These are phyloP conservation scores for Phlogophora meticulosa DNA, from an alignment of 2,888 invertebrate species.

Conservation along the genomic window DNA sequence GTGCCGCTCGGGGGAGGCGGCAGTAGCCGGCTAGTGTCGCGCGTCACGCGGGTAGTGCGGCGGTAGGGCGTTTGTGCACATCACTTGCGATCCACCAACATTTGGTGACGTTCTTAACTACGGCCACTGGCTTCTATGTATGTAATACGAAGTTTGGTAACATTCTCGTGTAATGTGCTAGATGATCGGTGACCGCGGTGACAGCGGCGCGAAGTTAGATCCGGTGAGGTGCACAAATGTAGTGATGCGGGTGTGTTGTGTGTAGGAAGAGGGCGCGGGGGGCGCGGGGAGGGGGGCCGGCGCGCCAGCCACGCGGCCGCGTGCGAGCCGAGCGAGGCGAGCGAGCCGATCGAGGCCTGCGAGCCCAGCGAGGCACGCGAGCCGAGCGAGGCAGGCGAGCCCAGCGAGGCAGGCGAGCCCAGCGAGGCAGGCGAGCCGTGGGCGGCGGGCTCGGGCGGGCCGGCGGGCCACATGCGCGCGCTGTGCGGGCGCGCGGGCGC, in stretches of 20 bases:
- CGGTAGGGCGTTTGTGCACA: background rate
- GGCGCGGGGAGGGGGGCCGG: conserved; percentile 37
- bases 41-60: background rate
- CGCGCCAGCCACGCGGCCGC: conserved; percentile 75
- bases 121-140: background rate
- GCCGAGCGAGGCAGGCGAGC: conserved; percentile 74
- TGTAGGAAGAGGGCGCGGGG: conserved; percentile 44
- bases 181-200: background rate
- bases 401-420: conserved; percentile 75
- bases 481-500: conserved; percentile 85
- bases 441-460: conserved; percentile 67
- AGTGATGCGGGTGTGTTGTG: conserved; percentile 48
- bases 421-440: conserved; percentile 77
- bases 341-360: conserved; percentile 80
- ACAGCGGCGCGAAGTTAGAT: background rate
- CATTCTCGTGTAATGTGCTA: background rate
- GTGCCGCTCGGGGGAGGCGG: conserved; percentile 11
- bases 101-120: conserved; percentile 9
- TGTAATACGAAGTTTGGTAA: background rate
- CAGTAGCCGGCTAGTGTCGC: conserved; percentile 7
- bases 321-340: conserved; percentile 77
- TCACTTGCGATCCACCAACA: background rate
- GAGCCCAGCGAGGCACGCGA: conserved; percentile 72
- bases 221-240: conserved; percentile 1
- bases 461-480: conserved; percentile 62